These are phyloP conservation scores for Isurus oxyrinchus DNA, from an alignment of 2,113 vertebrate species.

Conservation along the genomic window DNA sequence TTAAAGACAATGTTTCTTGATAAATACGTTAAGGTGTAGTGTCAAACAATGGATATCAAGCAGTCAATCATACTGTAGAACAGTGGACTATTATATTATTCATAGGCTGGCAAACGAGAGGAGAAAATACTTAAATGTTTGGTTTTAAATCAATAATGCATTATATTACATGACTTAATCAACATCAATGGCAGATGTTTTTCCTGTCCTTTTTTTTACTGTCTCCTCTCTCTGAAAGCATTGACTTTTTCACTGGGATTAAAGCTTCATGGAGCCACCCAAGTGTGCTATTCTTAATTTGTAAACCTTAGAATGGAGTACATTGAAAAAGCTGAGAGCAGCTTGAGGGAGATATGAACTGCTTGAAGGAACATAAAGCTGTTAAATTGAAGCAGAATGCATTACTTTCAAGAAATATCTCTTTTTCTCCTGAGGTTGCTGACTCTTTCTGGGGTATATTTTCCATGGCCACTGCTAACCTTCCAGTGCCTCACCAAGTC, in stretches of 20 bases:
- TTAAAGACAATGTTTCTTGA: background rate
- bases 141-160: constrained; percentile 10
- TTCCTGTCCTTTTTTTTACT: background rate
- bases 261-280: background rate
- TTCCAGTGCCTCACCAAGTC: background rate
- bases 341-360: background rate
- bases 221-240: background rate
- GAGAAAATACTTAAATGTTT: background rate
- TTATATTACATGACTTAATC: constrained; percentile 24
- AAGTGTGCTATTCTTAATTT: background rate
- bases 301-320: background rate
- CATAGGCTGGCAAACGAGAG: background rate
- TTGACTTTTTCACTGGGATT: background rate
- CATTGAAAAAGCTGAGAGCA: background rate
- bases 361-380: background rate
- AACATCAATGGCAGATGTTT: background rate
- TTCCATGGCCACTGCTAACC: background rate
- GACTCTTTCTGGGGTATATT: background rate
- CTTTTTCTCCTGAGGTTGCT: background rate
- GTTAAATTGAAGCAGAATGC: background rate
- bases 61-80: background rate
- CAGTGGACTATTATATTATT: background rate
- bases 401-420: background rate
- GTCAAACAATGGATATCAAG: constrained; percentile 7
- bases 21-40: background rate